These are phyloP conservation scores for Progne subis DNA, from an alignment of 2,113 vertebrate genomes.

Conservation along the genomic window DNA sequence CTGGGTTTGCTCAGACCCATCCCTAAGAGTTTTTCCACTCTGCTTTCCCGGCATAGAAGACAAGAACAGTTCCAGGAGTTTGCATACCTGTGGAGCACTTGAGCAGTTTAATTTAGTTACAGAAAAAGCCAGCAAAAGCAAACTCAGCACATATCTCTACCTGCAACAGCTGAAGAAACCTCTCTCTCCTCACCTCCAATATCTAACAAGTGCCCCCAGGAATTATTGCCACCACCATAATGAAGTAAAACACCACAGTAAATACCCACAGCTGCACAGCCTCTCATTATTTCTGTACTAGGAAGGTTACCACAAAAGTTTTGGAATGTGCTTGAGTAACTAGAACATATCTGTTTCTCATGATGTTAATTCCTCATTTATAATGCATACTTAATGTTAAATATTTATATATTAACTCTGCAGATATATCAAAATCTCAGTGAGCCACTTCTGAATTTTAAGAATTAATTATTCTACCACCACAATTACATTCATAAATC, in stretches of 20 bases:
- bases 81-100: background rate
- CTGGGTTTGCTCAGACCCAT: background rate
- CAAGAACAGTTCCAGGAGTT: background rate
- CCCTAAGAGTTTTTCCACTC: background rate
- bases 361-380: background rate
- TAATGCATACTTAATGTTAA: background rate
- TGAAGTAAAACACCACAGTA: background rate
- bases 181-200: background rate
- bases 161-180: background rate
- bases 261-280: background rate
- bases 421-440: background rate
- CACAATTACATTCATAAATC: background rate
- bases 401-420: background rate
- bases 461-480: background rate
- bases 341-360: background rate
- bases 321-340: background rate
- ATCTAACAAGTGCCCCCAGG: background rate
- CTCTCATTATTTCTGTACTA: background rate
- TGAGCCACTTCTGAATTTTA: background rate
- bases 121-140: background rate
- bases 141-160: background rate
- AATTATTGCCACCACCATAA: background rate
- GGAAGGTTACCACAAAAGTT: background rate
- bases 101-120: background rate
- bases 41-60: background rate